Conservation (phyloP, 2,888 invertebrate genomes). For the Patella pellucida region DNA sequence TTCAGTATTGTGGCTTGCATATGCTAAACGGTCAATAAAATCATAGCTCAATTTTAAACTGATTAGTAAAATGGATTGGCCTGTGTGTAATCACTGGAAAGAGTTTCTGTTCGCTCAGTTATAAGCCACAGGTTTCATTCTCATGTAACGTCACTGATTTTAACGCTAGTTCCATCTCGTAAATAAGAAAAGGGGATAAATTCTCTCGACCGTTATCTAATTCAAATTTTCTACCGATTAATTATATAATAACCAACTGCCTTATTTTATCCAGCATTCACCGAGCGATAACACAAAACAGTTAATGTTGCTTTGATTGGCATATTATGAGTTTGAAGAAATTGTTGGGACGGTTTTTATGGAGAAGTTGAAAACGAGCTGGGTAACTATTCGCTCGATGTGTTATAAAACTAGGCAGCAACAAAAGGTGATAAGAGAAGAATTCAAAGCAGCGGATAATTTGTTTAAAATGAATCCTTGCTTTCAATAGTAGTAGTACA, state of each 20-base stretch:
- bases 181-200: neutral
- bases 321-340: neutral
- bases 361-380: neutral
- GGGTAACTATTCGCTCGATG: neutral
- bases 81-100: too few species aligned
- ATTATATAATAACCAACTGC: conserved; percentile 2
- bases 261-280: conserved; percentile 5
- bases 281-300: neutral
- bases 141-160: neutral
- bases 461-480: neutral
- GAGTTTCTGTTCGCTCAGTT: too few species aligned
- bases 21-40: too few species aligned
- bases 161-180: conserved; percentile 3
- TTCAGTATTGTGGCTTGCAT: too few species aligned
- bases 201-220: neutral
- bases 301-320: conserved; percentile 10
- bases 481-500: neutral
- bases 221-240: conserved; percentile 10
- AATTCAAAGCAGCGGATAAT: neutral
- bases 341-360: neutral
- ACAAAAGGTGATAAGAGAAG: conserved; percentile 1
- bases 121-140: conserved; percentile 1
- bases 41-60: too few species aligned
- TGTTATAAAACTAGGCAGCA: neutral
- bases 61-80: too few species aligned